These are phyloP conservation scores for Hyles vespertilio DNA, from an alignment of 1,140 invertebrate species.

Conservation along the genomic window DNA sequence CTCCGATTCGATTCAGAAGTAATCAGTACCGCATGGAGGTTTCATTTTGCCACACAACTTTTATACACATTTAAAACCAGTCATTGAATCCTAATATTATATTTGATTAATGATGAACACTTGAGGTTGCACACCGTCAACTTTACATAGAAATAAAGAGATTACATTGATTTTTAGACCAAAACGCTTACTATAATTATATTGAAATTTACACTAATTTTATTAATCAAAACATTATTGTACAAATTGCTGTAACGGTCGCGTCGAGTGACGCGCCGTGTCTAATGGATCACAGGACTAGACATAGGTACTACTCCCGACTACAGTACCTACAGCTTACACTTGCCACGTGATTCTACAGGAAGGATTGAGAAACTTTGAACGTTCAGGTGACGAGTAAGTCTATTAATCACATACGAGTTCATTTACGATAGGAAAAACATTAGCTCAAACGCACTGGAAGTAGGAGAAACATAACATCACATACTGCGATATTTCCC, in stretches of 20 bases:
- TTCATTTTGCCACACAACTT: constrained; percentile 35
- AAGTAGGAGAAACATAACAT: too few relatives aligned
- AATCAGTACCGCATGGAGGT: constrained; percentile 1
- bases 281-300: constrained; percentile 19
- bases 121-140: constrained; percentile 39
- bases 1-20: constrained; percentile 9
- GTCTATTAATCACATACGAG: not conserved
- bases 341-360: too few relatives aligned
- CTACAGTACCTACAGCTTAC: too few relatives aligned
- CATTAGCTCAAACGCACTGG: too few relatives aligned
- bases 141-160: constrained; percentile 9
- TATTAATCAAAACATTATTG: constrained; percentile 17
- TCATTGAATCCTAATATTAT: constrained; percentile 38
- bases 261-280: constrained; percentile 8
- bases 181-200: constrained; percentile 8
- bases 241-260: constrained; percentile 16
- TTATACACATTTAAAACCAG: constrained; percentile 50
- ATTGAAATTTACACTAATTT: constrained; percentile 21
- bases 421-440: too few relatives aligned
- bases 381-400: not conserved
- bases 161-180: constrained; percentile 18
- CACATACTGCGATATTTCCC: too few relatives aligned
- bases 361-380: not conserved
- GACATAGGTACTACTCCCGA: constrained; percentile 4
- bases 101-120: constrained; percentile 55